Evolutionary conservation across 1,140 invertebrate genomes (phyloP), one percentile per base, ranked within the genome.

Genomic region (Calliopsis andreniformis): DNA sequence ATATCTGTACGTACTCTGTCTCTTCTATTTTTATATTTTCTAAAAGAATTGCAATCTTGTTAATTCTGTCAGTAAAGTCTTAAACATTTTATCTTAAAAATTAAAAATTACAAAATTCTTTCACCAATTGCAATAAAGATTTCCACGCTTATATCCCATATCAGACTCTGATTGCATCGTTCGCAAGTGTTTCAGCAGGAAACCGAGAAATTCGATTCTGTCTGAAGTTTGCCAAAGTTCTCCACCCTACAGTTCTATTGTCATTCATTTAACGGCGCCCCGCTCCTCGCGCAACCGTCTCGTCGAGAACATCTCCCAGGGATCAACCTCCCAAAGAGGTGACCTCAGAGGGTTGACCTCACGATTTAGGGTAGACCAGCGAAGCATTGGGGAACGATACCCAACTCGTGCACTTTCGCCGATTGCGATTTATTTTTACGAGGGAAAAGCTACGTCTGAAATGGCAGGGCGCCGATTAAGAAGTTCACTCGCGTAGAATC

Each of bases 351-450:
- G 39, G 43, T 0, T 6, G 14, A 35, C 28, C 43, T 66, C 45
- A 49, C 42, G 59, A 76, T 80, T 69, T 51, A 58, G 23, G 18
- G 39, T 47, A 67, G 39, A 47, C 23, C 42, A 51, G 25, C 20
- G 51, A 64, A 8, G 10, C 35, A 25, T 20, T 12, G 8, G 51
- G 59, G 32, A 58, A 20, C 28, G 55, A 58, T n/a, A 35, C 25
- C 47, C n/a, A 8, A 4, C 30, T 3, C 18, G 14, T 55, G 51
- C 42, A 67, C n/a, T 18, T 35, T 47, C 20, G 20, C 28, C 32
- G 58, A 25, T 53, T 16, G 43, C 4, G 23, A 0, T 2, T 30
- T 30, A 30, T 63, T 72, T 43, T n/a, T n/a, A n/a, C 2, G 42
- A 6, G 2, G 3, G 16, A 23, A 8, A 6, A n/a, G 5, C 28